Conservation (phyloP, 2,888 invertebrate genomes). For the Incurvaria masculella region DNA sequence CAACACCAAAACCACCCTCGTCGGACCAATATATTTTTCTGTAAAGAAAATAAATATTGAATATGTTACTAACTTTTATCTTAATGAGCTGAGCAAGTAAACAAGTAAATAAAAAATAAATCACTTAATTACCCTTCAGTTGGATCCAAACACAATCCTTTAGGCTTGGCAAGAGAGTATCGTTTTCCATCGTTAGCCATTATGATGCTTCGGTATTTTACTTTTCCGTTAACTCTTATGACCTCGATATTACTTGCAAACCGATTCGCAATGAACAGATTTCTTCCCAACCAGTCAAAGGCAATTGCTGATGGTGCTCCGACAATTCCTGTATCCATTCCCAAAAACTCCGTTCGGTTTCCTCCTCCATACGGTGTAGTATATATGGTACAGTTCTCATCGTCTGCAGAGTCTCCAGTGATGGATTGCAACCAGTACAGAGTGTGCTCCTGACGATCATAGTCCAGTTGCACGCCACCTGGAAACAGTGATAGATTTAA, state of each 20-base stretch:
- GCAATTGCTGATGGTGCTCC: constrained; percentile 90
- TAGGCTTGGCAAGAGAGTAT: constrained; percentile 84
- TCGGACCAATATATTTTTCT: constrained; percentile 95
- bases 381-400: constrained; percentile 84
- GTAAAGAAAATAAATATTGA: constrained; percentile 19
- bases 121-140: constrained; percentile 68
- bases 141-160: constrained; percentile 86
- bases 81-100: background rate
- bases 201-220: constrained; percentile 79
- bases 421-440: constrained; percentile 85
- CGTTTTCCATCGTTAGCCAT: constrained; percentile 86
- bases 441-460: constrained; percentile 79
- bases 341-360: constrained; percentile 77
- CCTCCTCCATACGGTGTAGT: constrained; percentile 83
- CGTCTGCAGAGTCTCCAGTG: constrained; percentile 66
- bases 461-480: constrained; percentile 88
- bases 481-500: constrained; percentile 67
- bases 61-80: background rate
- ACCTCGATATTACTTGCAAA: constrained; percentile 89
- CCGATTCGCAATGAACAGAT: constrained; percentile 89
- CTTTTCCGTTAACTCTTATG: constrained; percentile 79
- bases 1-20: constrained; percentile 87
- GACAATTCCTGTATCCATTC: constrained; percentile 79
- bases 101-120: constrained; percentile 2
- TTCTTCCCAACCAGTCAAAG: constrained; percentile 96